Evolutionary conservation across 2,888 invertebrate species (phyloP).

Genomic region (Neuroscelio doddi): DNA sequence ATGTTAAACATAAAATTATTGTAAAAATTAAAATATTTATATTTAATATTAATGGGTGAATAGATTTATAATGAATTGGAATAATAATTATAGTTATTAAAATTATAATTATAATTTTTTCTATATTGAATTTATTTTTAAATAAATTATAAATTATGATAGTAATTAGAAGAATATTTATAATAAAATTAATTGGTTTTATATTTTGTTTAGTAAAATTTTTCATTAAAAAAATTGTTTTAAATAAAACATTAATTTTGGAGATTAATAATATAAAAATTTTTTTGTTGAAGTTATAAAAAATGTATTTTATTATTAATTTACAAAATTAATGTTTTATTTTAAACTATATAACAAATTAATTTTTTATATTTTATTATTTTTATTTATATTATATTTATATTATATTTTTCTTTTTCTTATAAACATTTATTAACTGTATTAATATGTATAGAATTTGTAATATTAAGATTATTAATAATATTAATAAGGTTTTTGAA

Average conservation of each 20-base stretch:
- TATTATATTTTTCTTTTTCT: slow-evolving; percentile 74
- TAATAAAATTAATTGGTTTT: slow-evolving; percentile 71
- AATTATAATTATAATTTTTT: too few relatives aligned
- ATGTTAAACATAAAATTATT: too few relatives aligned
- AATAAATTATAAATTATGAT: slow-evolving; percentile 74
- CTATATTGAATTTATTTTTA: too few relatives aligned
- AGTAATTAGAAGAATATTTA: slow-evolving; percentile 75
- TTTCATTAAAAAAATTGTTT: slow-evolving; percentile 81
- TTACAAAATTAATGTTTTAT: slow-evolving; percentile 81
- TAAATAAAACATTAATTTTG: slow-evolving; percentile 80
- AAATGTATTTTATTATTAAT: slow-evolving; percentile 76
- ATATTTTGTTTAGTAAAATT: too few relatives aligned
- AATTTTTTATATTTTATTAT: slow-evolving; percentile 71
- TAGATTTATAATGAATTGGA: too few relatives aligned
- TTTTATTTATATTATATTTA: slow-evolving; percentile 69
- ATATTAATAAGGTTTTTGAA: too few relatives aligned
- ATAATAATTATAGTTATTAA: too few relatives aligned
- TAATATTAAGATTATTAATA: slow-evolving; percentile 74
- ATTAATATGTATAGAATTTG: slow-evolving; percentile 76
- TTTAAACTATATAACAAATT: slow-evolving; percentile 77
- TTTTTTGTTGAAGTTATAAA: slow-evolving; percentile 76
- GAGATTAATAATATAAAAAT: slow-evolving; percentile 76
- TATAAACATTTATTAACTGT: slow-evolving; percentile 73
- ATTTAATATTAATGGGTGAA: too few relatives aligned
- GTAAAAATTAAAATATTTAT: too few relatives aligned